Base-by-base conservation (phyloP, 2,888 invertebrate species). In the Hylaea fasciaria region DNA sequence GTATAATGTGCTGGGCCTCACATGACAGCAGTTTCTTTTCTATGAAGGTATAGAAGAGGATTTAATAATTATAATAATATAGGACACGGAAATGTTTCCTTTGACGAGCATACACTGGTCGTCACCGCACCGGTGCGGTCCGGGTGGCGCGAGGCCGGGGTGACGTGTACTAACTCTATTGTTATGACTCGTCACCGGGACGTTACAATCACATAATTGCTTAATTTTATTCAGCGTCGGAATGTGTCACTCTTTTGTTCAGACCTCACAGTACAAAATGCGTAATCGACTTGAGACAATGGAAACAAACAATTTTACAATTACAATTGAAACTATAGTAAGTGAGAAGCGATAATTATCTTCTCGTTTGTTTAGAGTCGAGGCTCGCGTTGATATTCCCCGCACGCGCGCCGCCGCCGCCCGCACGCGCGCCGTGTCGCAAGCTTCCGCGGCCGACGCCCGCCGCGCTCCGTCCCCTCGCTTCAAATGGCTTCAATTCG, bases 41-140 rank as follows among this genome's bases (percentile, higher is more conserved):
- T 50, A 50, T 50, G 50, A 45, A 44, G 17, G 45, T 32, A 40
- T n/a, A n/a, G n/a, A n/a, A n/a, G n/a, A n/a, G n/a, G n/a, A n/a
- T n/a, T n/a, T n/a, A n/a, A n/a, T n/a, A n/a, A n/a, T n/a, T n/a
- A n/a, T n/a, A n/a, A n/a, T n/a, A n/a, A n/a, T n/a, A n/a, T n/a
- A 12, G 2, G 1, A 5, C 39, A 2, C 10, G n/a, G 39, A 12
- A 4, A 12, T 39, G 39, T 39, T 12, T 1, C 39, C 10, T 12
- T 10, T 12, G 12, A 2, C n/a, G 43, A 41, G 1, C 35, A 11
- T 9, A 11, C 35, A 9, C 1, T 11, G 9, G 1, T 11, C n/a
- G n/a, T n/a, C n/a, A n/a, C n/a, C n/a, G n/a, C n/a, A n/a, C n/a
- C n/a, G n/a, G n/a, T n/a, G n/a, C n/a, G n/a, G n/a, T n/a, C n/a